Evolutionary conservation across 2,888 invertebrate genomes (phyloP), one percentile per base, ranked within the genome.

Genomic region (Agriopis leucophaearia): DNA sequence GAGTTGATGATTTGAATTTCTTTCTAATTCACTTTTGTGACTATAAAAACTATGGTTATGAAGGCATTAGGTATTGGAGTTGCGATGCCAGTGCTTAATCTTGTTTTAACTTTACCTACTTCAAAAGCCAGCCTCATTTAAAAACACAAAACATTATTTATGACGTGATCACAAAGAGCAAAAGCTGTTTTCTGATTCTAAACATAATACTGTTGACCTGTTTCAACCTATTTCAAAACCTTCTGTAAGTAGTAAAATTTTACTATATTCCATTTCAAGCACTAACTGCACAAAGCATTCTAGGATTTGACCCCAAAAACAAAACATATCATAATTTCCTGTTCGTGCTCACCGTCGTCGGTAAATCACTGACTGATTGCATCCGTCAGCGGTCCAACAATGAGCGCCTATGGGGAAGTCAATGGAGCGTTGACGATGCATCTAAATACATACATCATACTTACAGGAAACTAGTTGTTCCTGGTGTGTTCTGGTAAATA

Each of bases 351-450:
- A 38, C 64, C 59, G 56, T 52, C 54, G 18, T 4, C 63, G 60
- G 66, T 74, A 74, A 74, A 72, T 74, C 70, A 74, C 64, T 48
- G 4, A 54, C 69, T 72, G 68, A 74, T 72, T 75, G 69, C 72
- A 75, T 72, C 74, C 74, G 70, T 71, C 72, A 70, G 72, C 61
- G 51, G 45, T 63, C 62, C 44, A 60, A 66, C 69, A 70, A 56
- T 65, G 69, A 66, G 50, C 57, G 69, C 27, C 35, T 48, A 16
- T 52, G 48, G 60, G 55, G 61, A 56, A 45, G 62, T 58, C 66
- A 62, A 66, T 66, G 35, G 62, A 66, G 57, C 62, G 58, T 62
- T 62, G 62, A 47, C 47, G 47, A 36, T 65, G 54, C 58, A 55
- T 48, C 8, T 27, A 55, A 13, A 47, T 38, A 52, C 38, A 8